Base-by-base conservation (phyloP, 2,797 vertebrate genomes). In the Typhlichthys eigenmanni region DNA sequence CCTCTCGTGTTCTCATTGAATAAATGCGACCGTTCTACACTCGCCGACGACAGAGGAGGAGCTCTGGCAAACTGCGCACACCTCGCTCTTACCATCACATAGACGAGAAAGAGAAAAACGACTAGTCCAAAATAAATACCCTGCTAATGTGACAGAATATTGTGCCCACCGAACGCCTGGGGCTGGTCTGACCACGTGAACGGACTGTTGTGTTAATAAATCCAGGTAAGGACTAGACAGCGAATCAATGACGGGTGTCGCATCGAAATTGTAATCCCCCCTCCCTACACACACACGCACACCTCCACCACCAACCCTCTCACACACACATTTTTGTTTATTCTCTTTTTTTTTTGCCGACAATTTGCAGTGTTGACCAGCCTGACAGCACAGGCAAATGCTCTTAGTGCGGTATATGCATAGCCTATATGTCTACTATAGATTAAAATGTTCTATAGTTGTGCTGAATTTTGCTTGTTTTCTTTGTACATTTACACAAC, bases 21-120 rank as follows among this genome's bases (percentile, higher is more conserved):
- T 82, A 73, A 75, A 69, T 83, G 82, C 81, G 86, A 83, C 80
- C 77, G 76, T 75, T 68, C 69, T 81, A 60, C 68, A 66, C 82
- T 83, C 76, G 73, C 85, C 78, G 81, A 71, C 84, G 80, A 64
- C 74, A 87, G 88, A 88, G 91, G 92, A 88, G 91, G 91, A 89
- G 92, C 89, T 89, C 64, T 74, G 73, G 63, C 78, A 77, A 83
- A 81, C 82, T 80, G 86, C 83, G 77, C 82, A 81, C 86, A 85
- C 81, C 87, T 83, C 4, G 24, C 87, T 81, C 67, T 75, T 54
- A 56, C 64, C 83, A 70, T 62, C 60, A 72, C 55, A 62, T 65
- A 53, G 74, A 66, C 69, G 71, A 67, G 53, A 68, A 50, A 47
- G 57, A n/a, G 4, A 24, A 16, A 34, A 34, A 47, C 16, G 54